Conservation (phyloP, 2,797 vertebrate species). For the Anableps anableps region DNA sequence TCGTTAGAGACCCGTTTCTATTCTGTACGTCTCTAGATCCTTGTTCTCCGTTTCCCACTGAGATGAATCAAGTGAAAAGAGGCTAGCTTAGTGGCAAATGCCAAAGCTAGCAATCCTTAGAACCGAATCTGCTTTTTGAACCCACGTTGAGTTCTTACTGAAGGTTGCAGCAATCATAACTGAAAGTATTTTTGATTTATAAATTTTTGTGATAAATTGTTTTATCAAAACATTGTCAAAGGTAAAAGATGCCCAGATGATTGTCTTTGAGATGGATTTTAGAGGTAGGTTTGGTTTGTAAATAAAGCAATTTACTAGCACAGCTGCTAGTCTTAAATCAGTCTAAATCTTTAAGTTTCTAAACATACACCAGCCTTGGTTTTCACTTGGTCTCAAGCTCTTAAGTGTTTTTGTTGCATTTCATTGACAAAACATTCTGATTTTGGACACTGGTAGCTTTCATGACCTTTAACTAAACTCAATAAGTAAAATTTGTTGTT, state of each 20-base stretch:
- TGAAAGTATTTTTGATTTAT: background rate
- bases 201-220: background rate
- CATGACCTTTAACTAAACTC: background rate
- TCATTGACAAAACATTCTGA: background rate
- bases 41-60: background rate
- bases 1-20: background rate
- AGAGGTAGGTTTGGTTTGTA: background rate
- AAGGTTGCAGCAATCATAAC: background rate
- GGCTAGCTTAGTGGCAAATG: background rate
- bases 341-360: background rate
- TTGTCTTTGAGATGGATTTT: background rate
- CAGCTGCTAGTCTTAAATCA: background rate
- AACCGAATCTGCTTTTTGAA: background rate
- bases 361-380: background rate
- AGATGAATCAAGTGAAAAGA: background rate
- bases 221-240: background rate
- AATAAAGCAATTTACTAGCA: background rate
- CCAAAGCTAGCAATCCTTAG: background rate
- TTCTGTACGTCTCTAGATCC: background rate
- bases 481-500: background rate
- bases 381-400: background rate
- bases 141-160: background rate
- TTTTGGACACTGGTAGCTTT: background rate
- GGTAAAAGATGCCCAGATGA: background rate
- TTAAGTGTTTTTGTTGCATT: background rate